A percentile compares a stretch with the other conserved stretches of the same genome.
Evolutionary conservation across 2,797 vertebrate species (phyloP).

Genomic region (Anisognathus igniventris): DNA sequence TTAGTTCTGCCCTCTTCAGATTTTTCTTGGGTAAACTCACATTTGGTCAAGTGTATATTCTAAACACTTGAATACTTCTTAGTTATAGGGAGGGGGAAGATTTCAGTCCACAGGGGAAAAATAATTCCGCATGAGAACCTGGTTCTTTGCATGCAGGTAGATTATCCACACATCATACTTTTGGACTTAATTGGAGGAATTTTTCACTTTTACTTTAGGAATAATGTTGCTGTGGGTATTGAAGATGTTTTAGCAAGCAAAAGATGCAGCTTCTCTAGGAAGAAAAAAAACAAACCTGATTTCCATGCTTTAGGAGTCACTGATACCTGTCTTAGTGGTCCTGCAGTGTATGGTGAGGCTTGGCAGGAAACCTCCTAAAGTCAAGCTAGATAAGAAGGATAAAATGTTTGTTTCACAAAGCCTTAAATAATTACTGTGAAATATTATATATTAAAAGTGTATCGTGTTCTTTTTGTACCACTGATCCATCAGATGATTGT

Average conservation of each 20-base stretch:
- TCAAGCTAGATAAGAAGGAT: background rate
- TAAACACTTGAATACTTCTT: background rate
- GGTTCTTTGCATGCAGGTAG: background rate
- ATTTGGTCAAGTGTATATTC: background rate
- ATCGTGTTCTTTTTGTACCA: background rate
- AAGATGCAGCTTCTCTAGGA: background rate
- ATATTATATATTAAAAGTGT: background rate
- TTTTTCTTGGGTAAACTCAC: background rate
- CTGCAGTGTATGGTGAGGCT: background rate
- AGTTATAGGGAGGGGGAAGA: background rate
- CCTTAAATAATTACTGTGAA: background rate
- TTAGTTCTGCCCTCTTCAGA: background rate
- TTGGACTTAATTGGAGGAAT: background rate
- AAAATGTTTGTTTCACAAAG: background rate
- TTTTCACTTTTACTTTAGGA: background rate
- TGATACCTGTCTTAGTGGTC: background rate
- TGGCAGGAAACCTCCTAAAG: background rate
- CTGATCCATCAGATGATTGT: background rate
- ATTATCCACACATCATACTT: too few relatives aligned
- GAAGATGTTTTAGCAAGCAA: background rate
- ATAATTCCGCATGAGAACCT: background rate
- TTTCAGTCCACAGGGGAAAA: background rate
- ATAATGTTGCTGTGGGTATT: background rate
- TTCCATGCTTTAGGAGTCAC: background rate
- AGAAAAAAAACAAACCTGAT: background rate